These are phyloP conservation scores for Petrocephalus schoutedeni DNA, from an alignment of 2,797 vertebrate species.

Conservation along the genomic window DNA sequence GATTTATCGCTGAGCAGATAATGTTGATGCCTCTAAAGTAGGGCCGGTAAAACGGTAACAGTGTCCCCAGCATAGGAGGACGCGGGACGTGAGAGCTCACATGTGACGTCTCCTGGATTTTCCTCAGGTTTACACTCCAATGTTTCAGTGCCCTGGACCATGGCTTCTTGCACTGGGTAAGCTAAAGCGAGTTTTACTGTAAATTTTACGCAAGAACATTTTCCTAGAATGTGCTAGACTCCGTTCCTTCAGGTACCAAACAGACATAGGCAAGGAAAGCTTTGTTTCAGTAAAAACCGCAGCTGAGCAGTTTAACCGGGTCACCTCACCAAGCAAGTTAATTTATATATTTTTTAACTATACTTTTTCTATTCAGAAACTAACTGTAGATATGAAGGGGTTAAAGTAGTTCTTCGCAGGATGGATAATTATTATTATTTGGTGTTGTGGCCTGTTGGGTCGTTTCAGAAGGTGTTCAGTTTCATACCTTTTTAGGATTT, in stretches of 20 bases:
- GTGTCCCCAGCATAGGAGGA: neutral
- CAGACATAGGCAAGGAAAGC: neutral
- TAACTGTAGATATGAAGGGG: neutral
- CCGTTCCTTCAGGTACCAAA: neutral
- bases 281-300: neutral
- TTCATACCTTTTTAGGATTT: slow-evolving; percentile 17
- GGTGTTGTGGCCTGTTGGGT: neutral
- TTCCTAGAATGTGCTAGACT: neutral
- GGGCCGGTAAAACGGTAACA: no score
- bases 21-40: neutral
- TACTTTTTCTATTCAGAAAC: neutral
- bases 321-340: neutral
- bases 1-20: slow-evolving; percentile 22
- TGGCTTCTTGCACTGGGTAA: slow-evolving; percentile 29
- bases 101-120: neutral
- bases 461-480: slow-evolving; percentile 5
- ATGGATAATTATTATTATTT: neutral
- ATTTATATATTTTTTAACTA: neutral
- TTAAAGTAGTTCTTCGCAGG: neutral
- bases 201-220: neutral
- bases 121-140: neutral
- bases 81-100: neutral
- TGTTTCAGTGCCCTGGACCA: slow-evolving; percentile 14
- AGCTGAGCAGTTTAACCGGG: neutral
- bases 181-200: neutral